phyloP scores from a whole-genome alignment of 2,888 invertebrate genomes.

The Stictocephala bisonia region DNA sequence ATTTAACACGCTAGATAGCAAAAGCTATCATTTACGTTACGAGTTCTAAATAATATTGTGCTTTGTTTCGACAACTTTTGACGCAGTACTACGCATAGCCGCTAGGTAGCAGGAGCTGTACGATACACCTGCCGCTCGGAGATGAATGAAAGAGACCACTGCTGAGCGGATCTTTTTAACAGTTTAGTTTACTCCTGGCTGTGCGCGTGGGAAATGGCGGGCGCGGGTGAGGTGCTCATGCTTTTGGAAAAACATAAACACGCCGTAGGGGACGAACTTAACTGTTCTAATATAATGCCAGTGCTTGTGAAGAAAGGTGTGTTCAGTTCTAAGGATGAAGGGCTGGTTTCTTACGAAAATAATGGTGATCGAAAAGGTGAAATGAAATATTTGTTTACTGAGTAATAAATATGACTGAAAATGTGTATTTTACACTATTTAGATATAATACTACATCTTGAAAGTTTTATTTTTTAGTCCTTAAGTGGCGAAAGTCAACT shows the following conservation, averaged over 20 bases:
- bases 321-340: slow-evolving; percentile 46
- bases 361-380: slow-evolving; percentile 45
- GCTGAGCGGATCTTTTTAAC: neutral
- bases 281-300: slow-evolving; percentile 42
- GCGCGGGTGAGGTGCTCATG: slow-evolving; percentile 45
- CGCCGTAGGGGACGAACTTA: slow-evolving; percentile 42
- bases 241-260: slow-evolving; percentile 49
- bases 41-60: neutral
- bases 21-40: neutral
- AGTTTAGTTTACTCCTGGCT: slow-evolving; percentile 33
- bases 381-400: too few relatives aligned
- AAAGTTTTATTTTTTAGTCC: too few relatives aligned
- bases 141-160: slow-evolving; percentile 13
- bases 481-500: too few relatives aligned
- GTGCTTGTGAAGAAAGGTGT: slow-evolving; percentile 49
- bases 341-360: slow-evolving; percentile 37
- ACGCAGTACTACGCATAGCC: neutral
- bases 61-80: neutral
- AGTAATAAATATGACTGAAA: too few relatives aligned
- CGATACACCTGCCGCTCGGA: neutral
- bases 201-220: slow-evolving; percentile 43
- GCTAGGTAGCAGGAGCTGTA: slow-evolving; percentile 15
- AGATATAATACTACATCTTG: too few relatives aligned
- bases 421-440: too few relatives aligned
- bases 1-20: neutral